These are phyloP conservation scores for Oreochromis niloticus DNA, from an alignment of 2,113 vertebrate genomes.

Conservation along the genomic window DNA sequence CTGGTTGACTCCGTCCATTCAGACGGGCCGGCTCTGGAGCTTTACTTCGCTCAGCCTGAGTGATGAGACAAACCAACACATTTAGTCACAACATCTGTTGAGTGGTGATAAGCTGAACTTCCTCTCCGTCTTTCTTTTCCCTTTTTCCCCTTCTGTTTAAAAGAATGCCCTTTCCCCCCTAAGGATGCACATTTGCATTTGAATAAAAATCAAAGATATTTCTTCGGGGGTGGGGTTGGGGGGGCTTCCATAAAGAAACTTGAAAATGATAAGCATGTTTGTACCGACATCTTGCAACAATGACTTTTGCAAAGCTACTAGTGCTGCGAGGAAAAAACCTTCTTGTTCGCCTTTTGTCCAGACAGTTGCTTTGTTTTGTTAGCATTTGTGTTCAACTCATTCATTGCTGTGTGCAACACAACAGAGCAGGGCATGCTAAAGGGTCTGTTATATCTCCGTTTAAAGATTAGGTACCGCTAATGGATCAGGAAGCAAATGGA, in stretches of 20 bases:
- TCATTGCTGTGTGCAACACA: conserved; percentile 4
- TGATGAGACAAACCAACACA: conserved; percentile 38
- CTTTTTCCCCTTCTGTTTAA: not conserved
- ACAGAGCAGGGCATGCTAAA: not conserved
- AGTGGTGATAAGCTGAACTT: conserved; percentile 55
- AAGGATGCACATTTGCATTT: conserved; percentile 51
- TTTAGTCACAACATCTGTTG: conserved; percentile 45
- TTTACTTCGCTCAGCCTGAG: conserved; percentile 17
- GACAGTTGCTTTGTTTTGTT: conserved; percentile 5
- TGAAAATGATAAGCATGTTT: conserved; percentile 29
- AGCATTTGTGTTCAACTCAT: not conserved
- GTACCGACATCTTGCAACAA: not conserved
- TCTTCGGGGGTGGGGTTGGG: not conserved
- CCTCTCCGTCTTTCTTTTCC: not conserved
- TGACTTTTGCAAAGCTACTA: not conserved
- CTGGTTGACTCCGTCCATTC: conserved; percentile 42
- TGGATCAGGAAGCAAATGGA: not conserved
- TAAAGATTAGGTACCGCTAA: conserved; percentile 15
- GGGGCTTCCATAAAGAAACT: conserved; percentile 32
- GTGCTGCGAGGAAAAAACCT: not conserved
- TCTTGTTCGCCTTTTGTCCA: conserved; percentile 1
- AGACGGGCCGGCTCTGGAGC: conserved; percentile 20
- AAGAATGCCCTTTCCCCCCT: conserved; percentile 11
- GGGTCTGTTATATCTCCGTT: not conserved
- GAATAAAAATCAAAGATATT: conserved; percentile 59